Evolutionary conservation across 2,888 invertebrate species (phyloP), one percentile per base, ranked within the genome.

Genomic region (Sphaerophoria taeniata): DNA sequence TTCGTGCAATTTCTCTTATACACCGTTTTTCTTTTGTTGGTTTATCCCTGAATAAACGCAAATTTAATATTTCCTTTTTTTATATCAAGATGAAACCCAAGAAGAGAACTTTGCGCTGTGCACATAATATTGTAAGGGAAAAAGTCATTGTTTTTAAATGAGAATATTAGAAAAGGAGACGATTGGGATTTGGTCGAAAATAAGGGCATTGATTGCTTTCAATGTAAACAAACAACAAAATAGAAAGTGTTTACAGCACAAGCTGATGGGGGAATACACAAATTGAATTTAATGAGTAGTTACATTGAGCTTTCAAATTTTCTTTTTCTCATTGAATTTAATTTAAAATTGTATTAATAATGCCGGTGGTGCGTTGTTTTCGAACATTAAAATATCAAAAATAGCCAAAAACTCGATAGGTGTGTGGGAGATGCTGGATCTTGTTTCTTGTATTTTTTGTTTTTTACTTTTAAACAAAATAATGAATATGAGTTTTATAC

Each of bases 41-140:
- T 49, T 58, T 78, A 47, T 53, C 47, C 74, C 43, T 43, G 47
- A 71, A 67, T 67, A 60, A 75, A 84, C 67, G 61, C 75, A 75
- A 80, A 80, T 76, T 84, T 67, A 80, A 84, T 84, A 75, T 79
- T 79, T 72, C 65, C 60, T 51, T 84, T 51, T 51, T 58, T 63
- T 60, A 9, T 9, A 43, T 11, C 24, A 43, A 12, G 12, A 56
- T 39, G 34, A 51, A 49, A 14, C 12, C 24, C 24, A 53, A 7
- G 43, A 65, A 3, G n/a, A 33, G 49, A 34, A 12, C 34, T 56
- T 7, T 56, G 34, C 34, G 34, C 24, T 24, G 16, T 24, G 4
- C 16, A 14, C 12, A 14, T 45, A n/a, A 31, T 60, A 70, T 61
- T 43, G 36, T 69, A 56, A 47, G 43, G 14, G 12, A 14, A 11